Evolutionary conservation across 1,140 invertebrate genomes (phyloP), one percentile per base, ranked within the genome.

Genomic region (Ceratoteleas bidentatus): DNA sequence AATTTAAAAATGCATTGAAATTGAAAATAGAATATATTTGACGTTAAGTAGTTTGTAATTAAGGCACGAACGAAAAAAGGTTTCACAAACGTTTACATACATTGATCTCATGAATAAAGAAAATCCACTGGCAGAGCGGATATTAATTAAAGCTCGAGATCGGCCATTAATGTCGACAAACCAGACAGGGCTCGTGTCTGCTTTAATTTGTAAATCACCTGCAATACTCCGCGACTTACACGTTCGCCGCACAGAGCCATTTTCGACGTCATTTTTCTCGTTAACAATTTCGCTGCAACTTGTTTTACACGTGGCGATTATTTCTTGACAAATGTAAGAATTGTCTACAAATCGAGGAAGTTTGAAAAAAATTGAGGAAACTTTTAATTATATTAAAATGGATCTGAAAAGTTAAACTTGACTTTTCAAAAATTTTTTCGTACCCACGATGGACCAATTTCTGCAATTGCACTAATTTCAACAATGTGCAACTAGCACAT

Each of bases 141-240:
- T 70, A 56, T 77, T 70, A 77, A 70, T 78, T 53, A 49, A 60
- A 62, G 14, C 58, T 69, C 36, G 33, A 56, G 40, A 70, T 64
- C 52, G 32, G n/a, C 65, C 66, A 64, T 65, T 70, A 65, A 72
- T 65, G 66, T 47, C 60, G 53, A 60, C 75, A 64, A 70, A 57
- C 60, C 11, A 43, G 66, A 62, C 36, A 65, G 6, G 43, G 45
- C 65, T 15, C 60, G 60, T 65, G 75, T 78, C 58, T 40, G 66
- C 43, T 70, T 70, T 60, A 78, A 78, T 78, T 78, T 78, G 40
- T 65, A 70, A 78, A 78, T 70, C 53, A 70, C 49, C 58, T 65
- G 65, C 66, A 78, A 53, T 68, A 24, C 53, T 56, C 33, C 36
- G 52, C 32, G 49, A 43, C 6, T 58, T 73, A 73, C 56, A 60